phyloP scores from a whole-genome alignment of 2,888 invertebrate species.

The Oligia latruncula region DNA sequence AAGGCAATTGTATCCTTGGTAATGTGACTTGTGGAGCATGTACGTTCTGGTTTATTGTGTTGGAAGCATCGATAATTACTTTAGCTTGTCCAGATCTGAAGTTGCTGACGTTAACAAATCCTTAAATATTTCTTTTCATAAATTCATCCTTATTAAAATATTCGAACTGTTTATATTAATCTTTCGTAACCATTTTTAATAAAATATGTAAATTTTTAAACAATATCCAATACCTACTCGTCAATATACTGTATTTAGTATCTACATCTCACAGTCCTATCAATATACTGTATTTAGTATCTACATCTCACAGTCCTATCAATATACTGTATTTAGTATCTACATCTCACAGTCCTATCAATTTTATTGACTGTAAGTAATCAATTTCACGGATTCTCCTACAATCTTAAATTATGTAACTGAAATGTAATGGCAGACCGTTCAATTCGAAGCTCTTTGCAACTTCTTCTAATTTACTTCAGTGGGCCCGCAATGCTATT shows the following conservation, averaged over 20 bases:
- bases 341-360: not conserved
- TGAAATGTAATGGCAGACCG: not conserved
- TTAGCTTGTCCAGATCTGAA: not conserved
- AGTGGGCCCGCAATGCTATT: not conserved
- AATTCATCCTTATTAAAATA: not conserved
- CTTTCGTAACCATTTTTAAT: not conserved
- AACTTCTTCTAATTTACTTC: not conserved
- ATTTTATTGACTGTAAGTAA: slow-evolving; percentile 11
- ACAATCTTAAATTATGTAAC: not conserved
- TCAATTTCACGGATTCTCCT: slow-evolving; percentile 6
- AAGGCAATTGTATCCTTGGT: not conserved
- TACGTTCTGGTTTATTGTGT: not conserved
- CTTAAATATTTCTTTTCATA: not conserved
- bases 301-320: no score
- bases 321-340: not conserved
- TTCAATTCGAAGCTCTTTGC: not conserved
- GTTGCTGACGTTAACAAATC: not conserved
- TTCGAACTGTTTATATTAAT: not conserved
- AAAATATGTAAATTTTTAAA: not conserved
- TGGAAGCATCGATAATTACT: not conserved
- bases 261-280: no score
- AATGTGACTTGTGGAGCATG: not conserved
- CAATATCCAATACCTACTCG: not conserved
- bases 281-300: no score
- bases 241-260: no score